Evolutionary conservation across 1,140 invertebrate genomes (phyloP), one percentile per base, ranked within the genome.

Genomic region (Heterodera carotae): DNA sequence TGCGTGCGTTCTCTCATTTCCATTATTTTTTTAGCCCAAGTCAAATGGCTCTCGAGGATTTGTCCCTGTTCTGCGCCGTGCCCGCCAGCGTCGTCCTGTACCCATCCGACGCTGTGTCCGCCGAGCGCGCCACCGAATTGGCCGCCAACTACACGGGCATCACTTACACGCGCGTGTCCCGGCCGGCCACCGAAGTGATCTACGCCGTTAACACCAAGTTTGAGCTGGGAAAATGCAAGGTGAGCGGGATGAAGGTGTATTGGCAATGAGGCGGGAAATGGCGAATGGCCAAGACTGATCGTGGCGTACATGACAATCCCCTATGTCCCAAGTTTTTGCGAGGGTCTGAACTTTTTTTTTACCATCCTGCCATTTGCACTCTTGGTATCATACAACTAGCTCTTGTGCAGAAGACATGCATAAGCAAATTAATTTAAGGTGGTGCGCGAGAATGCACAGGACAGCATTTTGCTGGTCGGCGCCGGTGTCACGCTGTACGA

Each of bases 21-120:
- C 39, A 80, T 89, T 94, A 95, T 69, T 95, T 97, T 89, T 96
- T 98, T 90, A 97, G 97, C 6, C 96, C 97, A n/a, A 96, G 94
- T 69, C 97, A 99, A 90, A 99, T 99, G 97, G 97, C 94, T 62
- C 90, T 99, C 0, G 97, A 99, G 90, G 97, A 99, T 89, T 89
- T 99, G 56, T 94, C 95, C 0, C 92, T 99, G 91, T 99, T 99
- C 91, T 91, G 97, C 70, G 88, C 92, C 15, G 92, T 99, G 81
- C 95, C 96, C 53, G 92, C 93, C 62, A 92, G 93, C 76, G 97
- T 95, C 2, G 92, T 99, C 0, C 98, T 99, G 89, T 99, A 99
- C 88, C 97, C 97, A 22, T 91, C 91, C 78, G 97, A 99, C 89
- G 97, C 95, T 3, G 96, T 99, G 10, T 93, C 94, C 56, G 91